Evolutionary conservation across 1,140 invertebrate genomes (phyloP).

Genomic region (Trachymyrmex septentrionalis): DNA sequence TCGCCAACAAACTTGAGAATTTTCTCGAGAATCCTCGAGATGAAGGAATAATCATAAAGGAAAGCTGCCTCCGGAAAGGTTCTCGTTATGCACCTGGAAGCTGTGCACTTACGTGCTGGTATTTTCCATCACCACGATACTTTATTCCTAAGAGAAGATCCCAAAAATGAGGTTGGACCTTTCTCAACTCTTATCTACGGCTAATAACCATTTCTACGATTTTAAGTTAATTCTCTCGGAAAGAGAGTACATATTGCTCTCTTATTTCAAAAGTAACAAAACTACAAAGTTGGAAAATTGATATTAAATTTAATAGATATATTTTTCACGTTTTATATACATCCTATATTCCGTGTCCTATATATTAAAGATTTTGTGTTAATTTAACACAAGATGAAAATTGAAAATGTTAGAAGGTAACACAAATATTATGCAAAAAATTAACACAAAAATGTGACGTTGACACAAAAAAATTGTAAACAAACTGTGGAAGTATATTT

Average conservation of each 20-base stretch:
- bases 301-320: no score
- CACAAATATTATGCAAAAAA: no score
- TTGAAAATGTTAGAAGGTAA: no score
- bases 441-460: no score
- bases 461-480: no score
- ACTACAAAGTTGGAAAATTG: no score
- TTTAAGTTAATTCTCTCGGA: background rate
- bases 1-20: slow-evolving; percentile 53
- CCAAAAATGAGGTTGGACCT: background rate
- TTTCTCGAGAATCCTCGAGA: slow-evolving; percentile 55
- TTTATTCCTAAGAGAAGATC: background rate
- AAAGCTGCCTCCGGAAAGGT: slow-evolving; percentile 20
- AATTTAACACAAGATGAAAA: no score
- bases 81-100: slow-evolving; percentile 32
- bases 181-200: background rate
- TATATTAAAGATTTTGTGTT: no score
- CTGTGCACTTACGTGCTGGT: slow-evolving; percentile 20
- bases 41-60: slow-evolving; percentile 58
- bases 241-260: background rate
- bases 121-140: slow-evolving; percentile 5
- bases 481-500: no score
- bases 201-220: background rate
- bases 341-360: no score
- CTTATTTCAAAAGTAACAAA: no score
- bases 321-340: no score